Evolutionary conservation across 2,113 vertebrate genomes (phyloP), one percentile per base, ranked within the genome.

Genomic region (Rattus rattus): DNA sequence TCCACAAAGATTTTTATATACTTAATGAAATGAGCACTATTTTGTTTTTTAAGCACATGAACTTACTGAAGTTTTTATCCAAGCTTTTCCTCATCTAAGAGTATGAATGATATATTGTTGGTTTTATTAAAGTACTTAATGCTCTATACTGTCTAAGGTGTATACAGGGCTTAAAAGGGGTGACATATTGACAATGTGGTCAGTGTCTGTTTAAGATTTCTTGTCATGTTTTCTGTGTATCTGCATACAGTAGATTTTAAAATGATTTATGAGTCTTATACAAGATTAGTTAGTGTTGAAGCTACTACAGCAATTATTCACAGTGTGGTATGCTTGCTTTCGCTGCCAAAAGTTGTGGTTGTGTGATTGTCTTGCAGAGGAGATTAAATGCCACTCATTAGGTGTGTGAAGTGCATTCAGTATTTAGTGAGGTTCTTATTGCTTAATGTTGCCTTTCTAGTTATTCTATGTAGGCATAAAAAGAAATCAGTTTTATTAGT

Each of bases 261-360:
- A 94, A 94, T 96, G 89, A 97, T 95, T 97, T 97, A 97, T 97
- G 76, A 96, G 33, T 80, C 69, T 75, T 92, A 59, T 88, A 36
- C 14, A 91, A 77, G 76, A 96, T 79, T 79, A 28, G 52, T 96
- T 93, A 96, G 67, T 75, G 39, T 87, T 89, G 61, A 97, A 96
- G 94, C 95, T 96, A 93, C 63, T 56, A 87, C 24, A 43, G 30
- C 20, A 96, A 87, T 33, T 96, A 96, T 94, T 96, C 77, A 87
- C 22, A 81, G 13, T 88, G 28, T 92, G 24, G 16, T 20, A 85
- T 96, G 63, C 92, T 95, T 96, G 84, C n/a, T 94, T 1, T 92
- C 94, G 87, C 20, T 65, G 56, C 94, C 49, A 94, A 73, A 54
- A 84, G 59, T 65, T 95, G 69, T 72, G 14, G 7, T 24, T 92